Conservation (phyloP, 1,140 invertebrate genomes). For the Melitaea cinxia region DNA sequence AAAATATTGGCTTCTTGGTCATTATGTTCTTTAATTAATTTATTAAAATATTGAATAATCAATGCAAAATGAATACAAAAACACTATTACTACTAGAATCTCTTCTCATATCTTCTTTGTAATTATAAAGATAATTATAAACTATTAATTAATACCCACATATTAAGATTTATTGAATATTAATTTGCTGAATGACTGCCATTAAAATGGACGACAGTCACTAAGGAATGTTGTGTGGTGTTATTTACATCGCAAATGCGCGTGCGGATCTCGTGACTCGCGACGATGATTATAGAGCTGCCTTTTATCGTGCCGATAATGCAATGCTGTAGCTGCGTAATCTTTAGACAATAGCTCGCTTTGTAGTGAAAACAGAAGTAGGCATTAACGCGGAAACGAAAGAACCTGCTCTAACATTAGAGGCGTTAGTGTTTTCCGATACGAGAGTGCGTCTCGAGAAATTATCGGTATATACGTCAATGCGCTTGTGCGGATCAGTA, state of each 20-base stretch:
- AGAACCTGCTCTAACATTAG: slow-evolving; percentile 41
- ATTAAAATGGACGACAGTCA: slow-evolving; percentile 39
- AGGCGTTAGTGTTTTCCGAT: slow-evolving; percentile 42
- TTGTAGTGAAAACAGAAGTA: slow-evolving; percentile 51
- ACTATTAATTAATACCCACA: neutral
- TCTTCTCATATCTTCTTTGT: neutral
- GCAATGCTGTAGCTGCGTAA: slow-evolving; percentile 57
- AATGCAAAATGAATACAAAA: neutral
- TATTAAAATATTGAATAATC: neutral
- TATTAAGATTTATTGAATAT: neutral
- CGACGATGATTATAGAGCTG: slow-evolving; percentile 61
- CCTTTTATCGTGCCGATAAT: slow-evolving; percentile 64
- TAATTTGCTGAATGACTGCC: slow-evolving; percentile 50
- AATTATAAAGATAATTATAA: too few relatives aligned
- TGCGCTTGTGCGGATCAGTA: slow-evolving; percentile 33
- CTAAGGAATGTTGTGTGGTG: slow-evolving; percentile 52
- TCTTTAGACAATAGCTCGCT: slow-evolving; percentile 58
- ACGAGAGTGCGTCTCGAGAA: slow-evolving; percentile 22
- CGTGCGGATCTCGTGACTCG: slow-evolving; percentile 60
- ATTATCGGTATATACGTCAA: slow-evolving; percentile 23
- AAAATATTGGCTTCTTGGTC: slow-evolving; percentile 44
- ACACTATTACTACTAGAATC: neutral
- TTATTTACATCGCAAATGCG: slow-evolving; percentile 66
- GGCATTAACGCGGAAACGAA: slow-evolving; percentile 53
- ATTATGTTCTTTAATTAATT: slow-evolving; percentile 11